Evolutionary conservation across 2,797 vertebrate genomes (phyloP), one percentile per base, ranked within the genome.

Genomic region (Phylloscopus collybita): DNA sequence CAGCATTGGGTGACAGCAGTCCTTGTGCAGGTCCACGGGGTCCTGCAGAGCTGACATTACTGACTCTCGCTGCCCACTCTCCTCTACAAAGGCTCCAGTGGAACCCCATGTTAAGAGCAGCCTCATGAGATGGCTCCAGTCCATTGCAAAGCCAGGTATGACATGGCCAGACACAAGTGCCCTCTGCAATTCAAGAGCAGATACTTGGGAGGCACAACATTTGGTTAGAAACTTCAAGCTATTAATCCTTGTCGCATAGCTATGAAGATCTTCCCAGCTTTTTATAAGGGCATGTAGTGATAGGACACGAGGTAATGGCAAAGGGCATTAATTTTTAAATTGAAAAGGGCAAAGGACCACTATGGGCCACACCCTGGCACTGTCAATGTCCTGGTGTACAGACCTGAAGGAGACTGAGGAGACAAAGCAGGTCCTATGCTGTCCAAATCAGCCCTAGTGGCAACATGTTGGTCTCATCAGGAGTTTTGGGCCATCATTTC

Each of bases 371-470:
- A 34, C 56, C 20, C n/a, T 61, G 25, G 19, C 53, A 44, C 3
- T 3, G 8, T 30, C 38, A 21, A 2, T 0, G 17, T 27, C 12
- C 32, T 21, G 29, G 8, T 0, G 0, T 40, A 18, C 30, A 40
- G 54, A 42, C 34, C 34, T 34, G 16, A 44, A 71, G 61, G 20
- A 71, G 42, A 9, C 2, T 36, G n/a, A 62, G 45, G 17, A 74
- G 38, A 50, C 16, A 40, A 21, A 75, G 20, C 17, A 76, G 18
- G 18, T 65, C 1, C 23, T 13, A 0, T 13, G 30, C n/a, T 73
- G 7, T 50, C 30, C 27, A 29, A 72, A 62, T 20, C 47, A 54
- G 11, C 30, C 15, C 29, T 38, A 32, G 21, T 42, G n/a, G 6
- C 12, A 11, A 11, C 1, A 1, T 14, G 7, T 23, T 27, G 3